A percentile compares a stretch with the other conserved stretches of the same genome.
Evolutionary conservation across 2,797 vertebrate species (phyloP).

Genomic region (Danio choprae): DNA sequence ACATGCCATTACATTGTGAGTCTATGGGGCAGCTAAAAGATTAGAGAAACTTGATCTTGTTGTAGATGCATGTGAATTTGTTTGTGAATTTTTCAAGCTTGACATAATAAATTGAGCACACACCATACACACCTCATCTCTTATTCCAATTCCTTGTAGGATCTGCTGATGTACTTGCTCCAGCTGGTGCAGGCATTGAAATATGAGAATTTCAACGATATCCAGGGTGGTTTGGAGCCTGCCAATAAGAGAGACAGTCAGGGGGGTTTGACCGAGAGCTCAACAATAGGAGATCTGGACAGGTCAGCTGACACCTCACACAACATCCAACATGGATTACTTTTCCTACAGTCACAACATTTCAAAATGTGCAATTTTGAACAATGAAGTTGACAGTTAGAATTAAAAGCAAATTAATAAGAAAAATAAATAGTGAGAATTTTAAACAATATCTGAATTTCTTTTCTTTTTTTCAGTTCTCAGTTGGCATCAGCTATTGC

Average conservation of each 20-base stretch:
- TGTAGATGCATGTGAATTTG: neutral
- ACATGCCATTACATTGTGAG: neutral
- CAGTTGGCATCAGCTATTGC: constrained; percentile 83
- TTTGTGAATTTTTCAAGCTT: neutral
- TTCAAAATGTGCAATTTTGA: neutral
- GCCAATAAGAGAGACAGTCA: constrained; percentile 89
- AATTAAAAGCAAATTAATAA: neutral
- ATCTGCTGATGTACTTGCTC: constrained; percentile 96
- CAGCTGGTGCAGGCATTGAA: constrained; percentile 97
- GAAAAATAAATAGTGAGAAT: neutral
- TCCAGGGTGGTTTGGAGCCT: constrained; percentile 92
- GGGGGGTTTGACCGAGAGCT: constrained; percentile 84
- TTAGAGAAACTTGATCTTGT: neutral
- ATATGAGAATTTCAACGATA: constrained; percentile 96
- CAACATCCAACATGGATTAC: neutral
- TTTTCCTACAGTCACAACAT: neutral
- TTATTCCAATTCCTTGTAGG: constrained; percentile 70
- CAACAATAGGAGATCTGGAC: constrained; percentile 80
- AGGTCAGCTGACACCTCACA: constrained; percentile 77
- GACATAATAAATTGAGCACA: neutral
- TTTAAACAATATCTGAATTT: neutral
- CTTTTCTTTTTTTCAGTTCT: constrained; percentile 78
- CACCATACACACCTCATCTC: neutral
- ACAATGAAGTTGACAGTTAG: too few relatives aligned
- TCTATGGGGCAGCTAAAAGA: neutral